Evolutionary conservation across 2,888 invertebrate genomes (phyloP).

Genomic region (Spodoptera exigua): DNA sequence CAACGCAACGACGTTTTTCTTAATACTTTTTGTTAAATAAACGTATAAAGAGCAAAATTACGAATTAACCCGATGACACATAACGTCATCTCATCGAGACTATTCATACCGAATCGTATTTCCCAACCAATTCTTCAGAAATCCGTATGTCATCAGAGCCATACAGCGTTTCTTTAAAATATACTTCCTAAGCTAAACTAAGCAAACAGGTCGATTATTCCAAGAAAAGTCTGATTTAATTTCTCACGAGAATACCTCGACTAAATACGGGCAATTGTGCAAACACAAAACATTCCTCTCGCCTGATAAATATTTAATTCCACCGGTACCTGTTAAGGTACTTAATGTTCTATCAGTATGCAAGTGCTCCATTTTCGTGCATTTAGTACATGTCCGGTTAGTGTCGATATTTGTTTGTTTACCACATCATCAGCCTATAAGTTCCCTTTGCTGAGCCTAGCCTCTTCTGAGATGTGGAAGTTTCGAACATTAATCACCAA

Average conservation of each 20-base stretch:
- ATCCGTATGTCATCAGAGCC: background rate
- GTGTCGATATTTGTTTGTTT: constrained; percentile 8
- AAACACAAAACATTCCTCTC: constrained; percentile 51
- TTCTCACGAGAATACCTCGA: constrained; percentile 50
- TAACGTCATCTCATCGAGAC: background rate
- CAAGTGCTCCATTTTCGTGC: constrained; percentile 40
- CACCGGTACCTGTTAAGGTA: constrained; percentile 42
- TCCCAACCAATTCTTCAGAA: background rate
- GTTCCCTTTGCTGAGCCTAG: too few species aligned
- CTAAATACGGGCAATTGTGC: constrained; percentile 55
- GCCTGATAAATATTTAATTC: constrained; percentile 58
- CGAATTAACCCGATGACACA: too few species aligned
- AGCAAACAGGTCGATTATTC: constrained; percentile 38
- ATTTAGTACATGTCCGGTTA: constrained; percentile 13
- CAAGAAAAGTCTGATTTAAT: constrained; percentile 47
- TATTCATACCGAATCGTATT: background rate
- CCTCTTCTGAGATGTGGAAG: too few species aligned
- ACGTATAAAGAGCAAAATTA: too few species aligned
- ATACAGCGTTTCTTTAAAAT: constrained; percentile 31
- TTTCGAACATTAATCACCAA: too few species aligned
- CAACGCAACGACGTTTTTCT: background rate
- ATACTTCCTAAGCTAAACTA: background rate
- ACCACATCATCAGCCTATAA: too few species aligned
- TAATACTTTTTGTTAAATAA: background rate
- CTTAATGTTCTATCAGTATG: constrained; percentile 53